Evolutionary conservation across 2,888 invertebrate species (phyloP).

Genomic region (Pachymerium ferrugineum): DNA sequence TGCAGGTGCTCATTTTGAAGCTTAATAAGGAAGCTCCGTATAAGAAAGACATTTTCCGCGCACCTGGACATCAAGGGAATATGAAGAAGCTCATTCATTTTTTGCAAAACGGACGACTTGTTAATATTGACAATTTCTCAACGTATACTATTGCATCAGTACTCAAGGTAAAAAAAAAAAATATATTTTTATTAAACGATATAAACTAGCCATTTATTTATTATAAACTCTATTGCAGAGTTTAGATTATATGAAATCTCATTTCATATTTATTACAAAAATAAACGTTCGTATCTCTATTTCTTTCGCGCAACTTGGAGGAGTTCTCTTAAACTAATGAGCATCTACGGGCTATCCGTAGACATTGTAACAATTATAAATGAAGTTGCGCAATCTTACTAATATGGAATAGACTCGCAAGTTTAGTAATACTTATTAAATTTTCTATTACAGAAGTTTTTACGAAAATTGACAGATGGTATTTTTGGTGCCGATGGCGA

Average conservation of each 20-base stretch:
- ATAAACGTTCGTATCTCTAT: too few relatives aligned
- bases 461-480: constrained; percentile 92
- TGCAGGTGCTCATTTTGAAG: constrained; percentile 79
- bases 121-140: constrained; percentile 90
- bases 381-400: too few relatives aligned
- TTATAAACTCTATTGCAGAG: too few relatives aligned
- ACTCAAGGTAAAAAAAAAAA: constrained; percentile 58
- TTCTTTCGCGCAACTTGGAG: too few relatives aligned
- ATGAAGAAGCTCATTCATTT: constrained; percentile 91
- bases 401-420: too few relatives aligned
- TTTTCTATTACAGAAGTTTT: constrained; percentile 63
- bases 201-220: too few relatives aligned
- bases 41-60: constrained; percentile 88
- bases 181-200: too few relatives aligned
- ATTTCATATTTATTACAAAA: too few relatives aligned
- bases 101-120: constrained; percentile 78
- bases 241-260: too few relatives aligned
- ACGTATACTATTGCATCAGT: constrained; percentile 98
- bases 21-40: constrained; percentile 90
- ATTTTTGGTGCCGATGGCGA: constrained; percentile 91
- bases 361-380: too few relatives aligned
- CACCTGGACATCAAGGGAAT: constrained; percentile 89
- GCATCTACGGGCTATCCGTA: too few relatives aligned
- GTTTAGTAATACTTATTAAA: background rate
- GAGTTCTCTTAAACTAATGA: too few relatives aligned